These are phyloP conservation scores for Artibeus lituratus DNA, from an alignment of 2,797 vertebrate genomes.

Conservation along the genomic window DNA sequence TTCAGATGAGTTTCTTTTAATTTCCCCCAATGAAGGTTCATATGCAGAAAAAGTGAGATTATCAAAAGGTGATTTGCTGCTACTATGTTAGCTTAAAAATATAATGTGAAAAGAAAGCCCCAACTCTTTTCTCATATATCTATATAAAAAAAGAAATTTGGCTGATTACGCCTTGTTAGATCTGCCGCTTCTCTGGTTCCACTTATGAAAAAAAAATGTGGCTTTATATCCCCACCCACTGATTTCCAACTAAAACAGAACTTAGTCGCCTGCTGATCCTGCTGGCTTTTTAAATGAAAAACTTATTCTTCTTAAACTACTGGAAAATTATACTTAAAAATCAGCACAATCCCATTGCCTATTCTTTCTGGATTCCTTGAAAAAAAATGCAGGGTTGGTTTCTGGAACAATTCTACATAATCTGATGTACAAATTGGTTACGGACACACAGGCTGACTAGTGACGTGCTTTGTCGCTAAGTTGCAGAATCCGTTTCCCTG, in stretches of 20 bases:
- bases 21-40: neutral
- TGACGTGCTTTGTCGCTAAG: constrained; percentile 48
- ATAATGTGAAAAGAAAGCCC: neutral
- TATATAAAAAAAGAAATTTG: constrained; percentile 71
- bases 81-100: neutral
- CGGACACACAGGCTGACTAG: constrained; percentile 58
- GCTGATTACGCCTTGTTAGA: constrained; percentile 82
- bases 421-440: constrained; percentile 74
- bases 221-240: constrained; percentile 85
- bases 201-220: constrained; percentile 81
- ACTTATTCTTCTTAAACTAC: constrained; percentile 87
- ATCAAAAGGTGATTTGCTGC: constrained; percentile 27
- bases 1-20: neutral
- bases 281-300: constrained; percentile 87
- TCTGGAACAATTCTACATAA: constrained; percentile 66
- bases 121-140: constrained; percentile 65
- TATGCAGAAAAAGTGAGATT: neutral
- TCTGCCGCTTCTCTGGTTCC: constrained; percentile 81
- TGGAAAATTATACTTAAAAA: constrained; percentile 88
- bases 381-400: constrained; percentile 76
- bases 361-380: constrained; percentile 82
- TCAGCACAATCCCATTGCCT: constrained; percentile 84
- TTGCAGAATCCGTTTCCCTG: constrained; percentile 42
- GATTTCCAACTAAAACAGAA: constrained; percentile 88
- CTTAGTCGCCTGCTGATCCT: constrained; percentile 85